Conservation (phyloP, 2,797 vertebrate species). For the Megalops cyprinoides region DNA sequence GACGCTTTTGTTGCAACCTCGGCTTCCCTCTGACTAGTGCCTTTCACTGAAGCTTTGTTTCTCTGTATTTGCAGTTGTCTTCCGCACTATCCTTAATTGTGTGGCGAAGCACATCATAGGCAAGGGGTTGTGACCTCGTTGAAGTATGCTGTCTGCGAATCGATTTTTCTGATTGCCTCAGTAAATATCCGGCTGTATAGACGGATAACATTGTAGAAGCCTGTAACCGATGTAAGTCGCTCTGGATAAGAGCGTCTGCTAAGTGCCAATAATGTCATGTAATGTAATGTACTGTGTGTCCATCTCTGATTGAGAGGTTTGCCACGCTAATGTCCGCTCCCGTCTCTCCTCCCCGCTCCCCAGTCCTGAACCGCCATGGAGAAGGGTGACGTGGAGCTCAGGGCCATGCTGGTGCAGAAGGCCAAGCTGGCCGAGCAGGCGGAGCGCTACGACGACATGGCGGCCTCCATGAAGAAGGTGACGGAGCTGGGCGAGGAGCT, state of each 20-base stretch:
- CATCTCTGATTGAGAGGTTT: neutral
- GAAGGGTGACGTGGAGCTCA: conserved; percentile 39
- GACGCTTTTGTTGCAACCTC: neutral
- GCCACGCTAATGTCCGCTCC: neutral
- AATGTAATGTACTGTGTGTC: neutral
- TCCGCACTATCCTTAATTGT: no score
- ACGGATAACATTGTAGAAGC: no score
- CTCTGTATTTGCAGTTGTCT: no score
- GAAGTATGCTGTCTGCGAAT: neutral
- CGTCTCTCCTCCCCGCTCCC: neutral
- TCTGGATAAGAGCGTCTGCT: no score
- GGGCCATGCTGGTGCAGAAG: conserved; percentile 83
- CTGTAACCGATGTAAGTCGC: no score
- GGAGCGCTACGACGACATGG: conserved; percentile 98
- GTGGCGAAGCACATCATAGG: no score
- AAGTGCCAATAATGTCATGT: no score
- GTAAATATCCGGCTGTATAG: no score
- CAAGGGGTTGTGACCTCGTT: neutral
- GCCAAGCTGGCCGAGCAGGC: conserved; percentile 97
- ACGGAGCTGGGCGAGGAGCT: conserved; percentile 82
- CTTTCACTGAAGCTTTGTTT: no score
- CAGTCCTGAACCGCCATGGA: conserved; percentile 58
- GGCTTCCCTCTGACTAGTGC: no score
- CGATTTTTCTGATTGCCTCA: no score
- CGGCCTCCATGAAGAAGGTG: conserved; percentile 87